Evolutionary conservation across 2,888 invertebrate genomes (phyloP).

Genomic region (Graphium colonna): DNA sequence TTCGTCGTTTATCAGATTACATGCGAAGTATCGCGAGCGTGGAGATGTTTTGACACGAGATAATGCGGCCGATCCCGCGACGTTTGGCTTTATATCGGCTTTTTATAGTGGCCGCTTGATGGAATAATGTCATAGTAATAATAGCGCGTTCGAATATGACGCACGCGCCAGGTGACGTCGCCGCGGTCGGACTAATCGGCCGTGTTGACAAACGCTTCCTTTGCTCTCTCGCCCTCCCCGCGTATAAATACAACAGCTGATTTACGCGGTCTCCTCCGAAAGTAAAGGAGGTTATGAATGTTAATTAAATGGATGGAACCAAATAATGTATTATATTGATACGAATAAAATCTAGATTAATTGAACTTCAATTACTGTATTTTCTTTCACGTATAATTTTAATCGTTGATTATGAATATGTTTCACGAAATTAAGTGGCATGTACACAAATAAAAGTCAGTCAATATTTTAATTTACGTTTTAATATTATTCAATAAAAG

Average conservation of each 20-base stretch:
- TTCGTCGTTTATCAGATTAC: slow-evolving; percentile 82
- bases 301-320: not conserved
- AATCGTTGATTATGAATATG: too few species aligned
- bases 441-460: too few species aligned
- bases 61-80: slow-evolving; percentile 77
- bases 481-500: too few species aligned
- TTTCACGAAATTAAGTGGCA: too few species aligned
- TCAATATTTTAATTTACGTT: too few species aligned
- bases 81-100: slow-evolving; percentile 79
- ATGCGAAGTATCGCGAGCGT: slow-evolving; percentile 80
- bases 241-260: slow-evolving; percentile 29
- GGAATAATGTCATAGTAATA: slow-evolving; percentile 55
- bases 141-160: slow-evolving; percentile 50
- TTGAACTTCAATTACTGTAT: too few species aligned
- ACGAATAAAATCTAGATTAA: too few species aligned
- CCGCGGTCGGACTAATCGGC: slow-evolving; percentile 35
- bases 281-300: slow-evolving; percentile 4
- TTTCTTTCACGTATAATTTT: too few species aligned
- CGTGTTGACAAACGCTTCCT: slow-evolving; percentile 36
- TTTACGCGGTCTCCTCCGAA: slow-evolving; percentile 26
- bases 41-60: slow-evolving; percentile 81
- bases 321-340: too few species aligned
- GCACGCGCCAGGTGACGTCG: slow-evolving; percentile 47
- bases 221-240: slow-evolving; percentile 25
- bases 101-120: slow-evolving; percentile 65